These are phyloP conservation scores for Leistus spinibarbis DNA, from an alignment of 2,888 invertebrate genomes.

Conservation along the genomic window DNA sequence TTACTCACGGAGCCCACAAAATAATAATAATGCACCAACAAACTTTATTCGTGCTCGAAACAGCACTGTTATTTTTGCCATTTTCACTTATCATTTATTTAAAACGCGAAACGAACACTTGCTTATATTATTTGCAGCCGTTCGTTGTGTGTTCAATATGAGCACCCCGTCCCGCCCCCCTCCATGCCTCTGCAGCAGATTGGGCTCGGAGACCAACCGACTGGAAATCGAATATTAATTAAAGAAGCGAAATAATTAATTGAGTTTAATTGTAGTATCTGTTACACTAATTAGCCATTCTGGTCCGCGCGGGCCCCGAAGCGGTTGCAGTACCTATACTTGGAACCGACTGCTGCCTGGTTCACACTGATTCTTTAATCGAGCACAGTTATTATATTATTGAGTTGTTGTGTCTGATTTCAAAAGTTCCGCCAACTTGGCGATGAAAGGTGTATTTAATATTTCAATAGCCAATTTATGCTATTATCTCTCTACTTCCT, in stretches of 20 bases:
- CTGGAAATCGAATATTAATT: slow-evolving; percentile 29
- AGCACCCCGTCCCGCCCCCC: background rate
- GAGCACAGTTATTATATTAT: background rate
- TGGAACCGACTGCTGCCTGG: background rate
- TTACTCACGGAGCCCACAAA: slow-evolving; percentile 4
- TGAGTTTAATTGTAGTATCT: slow-evolving; percentile 21
- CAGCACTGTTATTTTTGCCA: background rate
- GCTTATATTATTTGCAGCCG: background rate
- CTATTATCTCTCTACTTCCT: background rate
- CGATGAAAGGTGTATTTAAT: background rate
- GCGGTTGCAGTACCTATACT: background rate
- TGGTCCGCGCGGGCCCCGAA: background rate
- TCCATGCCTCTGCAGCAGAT: background rate
- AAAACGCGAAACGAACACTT: background rate
- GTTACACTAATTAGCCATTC: slow-evolving; percentile 22
- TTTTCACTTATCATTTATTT: slow-evolving; percentile 10
- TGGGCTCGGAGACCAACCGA: background rate
- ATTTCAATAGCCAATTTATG: background rate
- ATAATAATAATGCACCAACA: background rate
- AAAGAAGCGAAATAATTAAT: slow-evolving; percentile 30
- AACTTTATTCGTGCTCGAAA: background rate
- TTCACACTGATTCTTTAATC: background rate
- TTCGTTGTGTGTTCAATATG: background rate
- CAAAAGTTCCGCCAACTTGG: background rate
- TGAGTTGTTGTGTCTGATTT: background rate